Evolutionary conservation across 2,888 invertebrate genomes (phyloP).

Genomic region (Pristionchus fissidentatus): DNA sequence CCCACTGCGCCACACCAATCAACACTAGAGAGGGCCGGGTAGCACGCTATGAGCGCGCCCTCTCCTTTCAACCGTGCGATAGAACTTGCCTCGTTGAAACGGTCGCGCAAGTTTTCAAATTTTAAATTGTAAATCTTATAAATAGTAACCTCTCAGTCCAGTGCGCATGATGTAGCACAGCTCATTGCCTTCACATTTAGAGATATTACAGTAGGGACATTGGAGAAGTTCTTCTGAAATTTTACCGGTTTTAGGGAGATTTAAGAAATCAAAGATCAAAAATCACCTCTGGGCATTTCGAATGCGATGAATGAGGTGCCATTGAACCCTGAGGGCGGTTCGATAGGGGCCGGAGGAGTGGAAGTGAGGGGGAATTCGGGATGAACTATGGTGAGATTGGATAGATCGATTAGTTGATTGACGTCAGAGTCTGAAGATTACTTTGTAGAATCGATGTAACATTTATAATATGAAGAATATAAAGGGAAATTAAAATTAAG

Average conservation of each 20-base stretch:
- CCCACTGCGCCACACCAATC: constrained; percentile 21
- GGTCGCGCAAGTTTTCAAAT: too few relatives aligned
- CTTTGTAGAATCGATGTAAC: too few relatives aligned
- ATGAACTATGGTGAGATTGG: constrained; percentile 7
- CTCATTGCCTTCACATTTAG: neutral
- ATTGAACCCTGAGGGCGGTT: neutral
- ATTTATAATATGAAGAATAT: too few relatives aligned
- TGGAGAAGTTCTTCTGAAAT: constrained; percentile 21
- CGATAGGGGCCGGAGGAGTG: neutral
- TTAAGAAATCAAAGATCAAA: constrained; percentile 33
- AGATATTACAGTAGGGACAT: constrained; percentile 42
- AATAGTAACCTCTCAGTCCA: constrained; percentile 10
- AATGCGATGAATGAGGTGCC: constrained; percentile 4
- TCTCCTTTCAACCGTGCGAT: neutral
- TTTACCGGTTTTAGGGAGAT: neutral
- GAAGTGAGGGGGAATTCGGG: neutral
- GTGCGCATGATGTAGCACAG: constrained; percentile 27
- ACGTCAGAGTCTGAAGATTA: neutral
- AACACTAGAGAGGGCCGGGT: neutral
- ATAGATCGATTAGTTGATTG: constrained; percentile 12
- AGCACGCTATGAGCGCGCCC: constrained; percentile 1
- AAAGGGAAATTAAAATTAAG: too few relatives aligned
- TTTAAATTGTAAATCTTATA: neutral
- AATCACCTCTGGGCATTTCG: constrained; percentile 38
- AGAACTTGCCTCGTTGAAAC: neutral